Percentiles rank a stretch among this genome's conserved stretches.
Conservation (phyloP, 2,113 vertebrate species). For the Myrmecobius fasciatus region DNA sequence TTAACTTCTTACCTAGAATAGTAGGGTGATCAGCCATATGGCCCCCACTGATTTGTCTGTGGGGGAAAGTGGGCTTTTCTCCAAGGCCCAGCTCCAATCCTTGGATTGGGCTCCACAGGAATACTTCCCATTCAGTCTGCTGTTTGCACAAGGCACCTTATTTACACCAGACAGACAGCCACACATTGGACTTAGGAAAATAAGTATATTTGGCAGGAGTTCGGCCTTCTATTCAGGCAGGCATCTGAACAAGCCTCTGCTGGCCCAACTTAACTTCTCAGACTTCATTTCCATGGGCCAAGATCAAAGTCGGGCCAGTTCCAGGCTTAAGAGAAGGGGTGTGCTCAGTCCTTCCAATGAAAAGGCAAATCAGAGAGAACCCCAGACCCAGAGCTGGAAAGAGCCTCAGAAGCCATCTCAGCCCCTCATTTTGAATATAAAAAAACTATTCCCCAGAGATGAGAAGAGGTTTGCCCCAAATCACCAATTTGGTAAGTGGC, state of each 20-base stretch:
- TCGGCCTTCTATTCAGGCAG: conserved; percentile 14
- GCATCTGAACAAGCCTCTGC: conserved; percentile 33
- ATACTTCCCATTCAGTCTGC: conserved; percentile 33
- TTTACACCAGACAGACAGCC: conserved; percentile 42
- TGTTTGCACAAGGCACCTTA: conserved; percentile 24
- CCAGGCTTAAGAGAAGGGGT: conserved; percentile 32
- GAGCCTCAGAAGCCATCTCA: not conserved
- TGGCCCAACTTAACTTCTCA: not conserved
- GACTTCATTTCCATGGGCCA: not conserved
- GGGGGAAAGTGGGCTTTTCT: not conserved
- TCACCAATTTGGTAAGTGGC: too few relatives aligned
- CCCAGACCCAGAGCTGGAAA: not conserved
- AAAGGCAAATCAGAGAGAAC: not conserved
- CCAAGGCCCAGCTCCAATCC: not conserved
- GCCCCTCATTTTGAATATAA: not conserved
- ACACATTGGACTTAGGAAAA: conserved; percentile 4
- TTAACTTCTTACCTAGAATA: not conserved
- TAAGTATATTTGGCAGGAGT: conserved; percentile 1
- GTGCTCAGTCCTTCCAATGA: conserved; percentile 10
- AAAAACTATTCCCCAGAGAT: not conserved
- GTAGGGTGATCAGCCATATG: not conserved
- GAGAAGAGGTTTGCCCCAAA: not conserved
- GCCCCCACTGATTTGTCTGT: not conserved
- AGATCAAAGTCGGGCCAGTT: conserved; percentile 30
- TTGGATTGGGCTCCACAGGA: conserved; percentile 15